Evolutionary conservation across 23 tunicate species (phyloP), one percentile per base, ranked within the genome.

Genomic region (Trididemnum miniatum): DNA sequence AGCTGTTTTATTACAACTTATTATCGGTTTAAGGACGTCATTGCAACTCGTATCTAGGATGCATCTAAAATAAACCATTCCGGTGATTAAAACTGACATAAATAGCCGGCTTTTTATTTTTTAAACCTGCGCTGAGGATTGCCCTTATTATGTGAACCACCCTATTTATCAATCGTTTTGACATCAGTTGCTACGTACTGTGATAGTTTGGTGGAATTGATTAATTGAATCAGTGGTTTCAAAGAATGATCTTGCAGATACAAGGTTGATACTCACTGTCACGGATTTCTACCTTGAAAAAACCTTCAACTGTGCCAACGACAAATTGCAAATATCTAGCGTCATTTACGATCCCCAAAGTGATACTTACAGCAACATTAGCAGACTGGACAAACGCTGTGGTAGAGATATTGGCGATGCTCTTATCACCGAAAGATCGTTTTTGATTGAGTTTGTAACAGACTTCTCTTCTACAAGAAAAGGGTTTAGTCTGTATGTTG

Each of bases 401-500:
- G 88, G 96, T 30, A 44, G 31, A 22, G 78, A 64, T 3, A 33
- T 44, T 18, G 73, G 77, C 29, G 60, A 26, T 0, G 32, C 85
- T 0, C 59, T 80, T 24, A 64, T 59, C 22, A 78, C 96, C 27
- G 35, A 34, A 15, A 23, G 80, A 2, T 59, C 89, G 1, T 85
- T 90, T 34, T 36, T 84, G 20, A 38, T 90, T 35, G 28, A 71
- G 9, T 90, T 90, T 72, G 35, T 31, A 50, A 35, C 89, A 32
- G 96, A 90, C 49, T 73, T 27, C 0, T 79, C 89, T 0, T 54
- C 80, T 0, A 72, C 65, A 22, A 57, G 77, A 20, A 52, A 51
- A 1, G 96, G 96, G 1, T 90, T 90, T 65, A 36, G 72, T 30
- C 35, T 85, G 3, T 27, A 30, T 12, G 78, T 74, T 0, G 83